A percentile compares a stretch with the other conserved stretches of the same genome.
These are phyloP conservation scores for Phymastichus coffea DNA, from an alignment of 1,140 invertebrate species.

Conservation along the genomic window DNA sequence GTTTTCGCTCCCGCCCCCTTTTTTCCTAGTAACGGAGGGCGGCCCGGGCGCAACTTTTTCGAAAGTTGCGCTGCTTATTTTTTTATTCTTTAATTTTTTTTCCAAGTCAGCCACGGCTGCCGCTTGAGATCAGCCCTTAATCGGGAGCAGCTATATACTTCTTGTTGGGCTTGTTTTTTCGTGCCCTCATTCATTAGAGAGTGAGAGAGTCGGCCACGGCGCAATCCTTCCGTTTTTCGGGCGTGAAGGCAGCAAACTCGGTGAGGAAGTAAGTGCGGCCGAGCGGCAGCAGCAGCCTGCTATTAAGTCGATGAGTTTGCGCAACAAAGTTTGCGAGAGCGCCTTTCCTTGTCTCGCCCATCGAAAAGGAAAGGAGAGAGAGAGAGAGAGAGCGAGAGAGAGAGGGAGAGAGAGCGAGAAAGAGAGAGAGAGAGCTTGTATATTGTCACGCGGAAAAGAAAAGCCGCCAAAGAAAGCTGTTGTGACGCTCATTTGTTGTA, in stretches of 20 bases:
- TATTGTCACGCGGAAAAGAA: background rate
- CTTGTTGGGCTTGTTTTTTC: background rate
- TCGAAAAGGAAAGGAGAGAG: background rate
- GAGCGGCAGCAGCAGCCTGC: background rate
- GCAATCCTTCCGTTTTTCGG: background rate
- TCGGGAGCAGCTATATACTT: too few relatives aligned
- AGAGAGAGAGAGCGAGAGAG: too few relatives aligned
- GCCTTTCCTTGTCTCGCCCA: background rate
- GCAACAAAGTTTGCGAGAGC: background rate
- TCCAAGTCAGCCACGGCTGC: background rate
- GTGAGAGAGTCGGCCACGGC: too few relatives aligned
- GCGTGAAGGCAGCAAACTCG: too few relatives aligned
- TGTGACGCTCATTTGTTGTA: too few relatives aligned
- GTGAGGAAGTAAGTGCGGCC: background rate
- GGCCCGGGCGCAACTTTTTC: too few relatives aligned
- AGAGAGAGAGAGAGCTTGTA: too few relatives aligned
- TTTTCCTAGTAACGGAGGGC: too few relatives aligned
- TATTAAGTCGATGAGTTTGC: conserved; percentile 5
- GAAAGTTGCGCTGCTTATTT: too few relatives aligned
- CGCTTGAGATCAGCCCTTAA: conserved; percentile 51
- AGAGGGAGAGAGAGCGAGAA: too few relatives aligned
- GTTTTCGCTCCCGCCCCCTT: too few relatives aligned
- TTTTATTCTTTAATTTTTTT: too few relatives aligned
- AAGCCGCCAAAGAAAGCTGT: background rate
- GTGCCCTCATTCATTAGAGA: conserved; percentile 7